phyloP scores from a whole-genome alignment of 2,797 vertebrate genomes.

The Xiphophorus birchmanni region DNA sequence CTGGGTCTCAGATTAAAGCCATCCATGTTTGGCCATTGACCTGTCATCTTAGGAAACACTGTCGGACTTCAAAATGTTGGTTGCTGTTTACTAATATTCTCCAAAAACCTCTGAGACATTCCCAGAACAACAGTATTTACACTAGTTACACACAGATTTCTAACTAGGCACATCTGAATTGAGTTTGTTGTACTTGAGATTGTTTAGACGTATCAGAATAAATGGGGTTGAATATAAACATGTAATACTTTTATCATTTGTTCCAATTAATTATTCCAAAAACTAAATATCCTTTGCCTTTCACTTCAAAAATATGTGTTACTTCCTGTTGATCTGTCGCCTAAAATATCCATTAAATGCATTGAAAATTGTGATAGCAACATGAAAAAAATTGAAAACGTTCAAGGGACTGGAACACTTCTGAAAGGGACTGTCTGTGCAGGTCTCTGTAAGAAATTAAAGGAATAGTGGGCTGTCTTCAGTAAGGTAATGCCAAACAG shows the following conservation, averaged over 20 bases:
- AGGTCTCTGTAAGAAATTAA: neutral
- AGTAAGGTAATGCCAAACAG: slow-evolving; percentile 31
- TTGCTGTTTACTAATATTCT: neutral
- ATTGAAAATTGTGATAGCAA: neutral
- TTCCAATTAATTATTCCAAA: neutral
- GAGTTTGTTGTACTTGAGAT: neutral
- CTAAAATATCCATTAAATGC: neutral
- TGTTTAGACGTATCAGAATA: neutral
- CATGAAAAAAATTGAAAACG: neutral
- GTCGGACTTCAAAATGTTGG: neutral
- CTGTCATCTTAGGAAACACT: neutral
- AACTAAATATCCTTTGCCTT: neutral
- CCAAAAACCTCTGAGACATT: neutral
- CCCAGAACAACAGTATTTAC: neutral
- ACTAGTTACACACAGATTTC: neutral
- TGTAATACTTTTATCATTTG: neutral
- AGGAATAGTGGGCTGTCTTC: slow-evolving; percentile 19
- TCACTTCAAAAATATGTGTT: neutral
- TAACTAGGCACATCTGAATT: neutral
- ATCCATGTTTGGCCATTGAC: neutral
- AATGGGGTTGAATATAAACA: neutral
- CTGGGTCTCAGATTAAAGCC: neutral
- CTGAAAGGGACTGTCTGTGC: neutral
- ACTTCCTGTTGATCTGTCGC: neutral
- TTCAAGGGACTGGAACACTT: neutral